phyloP scores from a whole-genome alignment of 2,113 vertebrate genomes.

The Mellivora capensis region DNA sequence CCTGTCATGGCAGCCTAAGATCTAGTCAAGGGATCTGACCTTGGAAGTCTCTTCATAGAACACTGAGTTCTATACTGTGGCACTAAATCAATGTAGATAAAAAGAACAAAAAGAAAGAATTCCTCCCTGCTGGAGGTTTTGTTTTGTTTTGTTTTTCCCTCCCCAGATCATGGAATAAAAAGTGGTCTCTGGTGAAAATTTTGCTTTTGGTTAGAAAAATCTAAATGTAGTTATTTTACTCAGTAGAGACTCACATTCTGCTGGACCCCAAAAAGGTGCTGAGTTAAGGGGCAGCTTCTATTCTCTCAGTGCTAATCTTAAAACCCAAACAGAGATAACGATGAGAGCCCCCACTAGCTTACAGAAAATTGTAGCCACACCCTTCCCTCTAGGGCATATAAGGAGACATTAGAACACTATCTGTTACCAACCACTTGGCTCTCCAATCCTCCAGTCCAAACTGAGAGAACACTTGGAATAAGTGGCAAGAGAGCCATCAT shows the following conservation, averaged over 20 bases:
- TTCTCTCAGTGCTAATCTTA: background rate
- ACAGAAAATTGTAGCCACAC: background rate
- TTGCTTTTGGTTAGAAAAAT: background rate
- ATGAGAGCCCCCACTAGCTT: background rate
- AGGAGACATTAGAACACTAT: fast-evolving
- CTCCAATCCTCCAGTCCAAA: no score
- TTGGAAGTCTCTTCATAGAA: background rate
- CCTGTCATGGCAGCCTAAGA: background rate
- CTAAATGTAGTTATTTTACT: background rate
- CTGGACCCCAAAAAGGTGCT: background rate
- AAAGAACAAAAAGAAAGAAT: background rate
- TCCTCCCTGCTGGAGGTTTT: background rate
- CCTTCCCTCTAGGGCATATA: background rate
- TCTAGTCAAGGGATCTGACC: background rate
- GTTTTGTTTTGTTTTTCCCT: background rate
- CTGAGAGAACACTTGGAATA: background rate
- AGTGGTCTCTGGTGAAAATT: background rate
- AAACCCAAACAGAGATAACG: background rate
- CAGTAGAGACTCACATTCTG: background rate
- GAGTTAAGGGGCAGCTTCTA: background rate
- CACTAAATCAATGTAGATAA: background rate
- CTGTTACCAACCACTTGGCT: background rate
- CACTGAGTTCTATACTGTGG: no score
- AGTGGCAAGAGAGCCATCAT: fast-evolving
- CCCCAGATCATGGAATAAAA: background rate